Conservation (phyloP, 2,888 invertebrate species). For the Lasioglossum marginatum region DNA sequence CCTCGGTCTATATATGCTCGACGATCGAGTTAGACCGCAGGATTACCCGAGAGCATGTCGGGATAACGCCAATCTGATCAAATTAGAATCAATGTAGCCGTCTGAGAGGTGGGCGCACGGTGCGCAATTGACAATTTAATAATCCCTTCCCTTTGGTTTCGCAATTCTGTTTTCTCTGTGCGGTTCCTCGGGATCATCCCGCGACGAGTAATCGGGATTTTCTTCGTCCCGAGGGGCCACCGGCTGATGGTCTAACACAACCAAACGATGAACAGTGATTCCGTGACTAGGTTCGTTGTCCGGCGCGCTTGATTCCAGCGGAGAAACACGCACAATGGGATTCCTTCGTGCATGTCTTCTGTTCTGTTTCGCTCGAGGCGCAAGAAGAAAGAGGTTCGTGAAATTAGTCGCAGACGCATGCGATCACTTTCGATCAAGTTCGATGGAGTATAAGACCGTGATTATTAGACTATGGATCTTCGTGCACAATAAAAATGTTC, state of each 20-base stretch:
- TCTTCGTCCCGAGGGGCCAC: background rate
- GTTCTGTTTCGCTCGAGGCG: no score
- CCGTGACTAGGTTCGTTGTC: background rate
- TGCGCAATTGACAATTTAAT: background rate
- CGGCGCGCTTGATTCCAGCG: background rate
- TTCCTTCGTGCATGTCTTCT: background rate
- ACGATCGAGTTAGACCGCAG: background rate
- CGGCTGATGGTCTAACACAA: background rate
- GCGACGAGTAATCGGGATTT: background rate
- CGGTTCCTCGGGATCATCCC: background rate
- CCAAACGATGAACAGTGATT: background rate
- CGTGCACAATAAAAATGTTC: no score
- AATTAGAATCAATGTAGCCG: conserved; percentile 4
- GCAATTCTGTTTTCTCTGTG: background rate
- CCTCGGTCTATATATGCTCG: background rate
- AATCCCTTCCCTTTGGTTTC: background rate
- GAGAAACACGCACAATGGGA: no score
- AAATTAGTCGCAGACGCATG: no score
- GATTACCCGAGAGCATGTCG: background rate
- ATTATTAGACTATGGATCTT: no score
- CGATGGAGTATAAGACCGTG: no score
- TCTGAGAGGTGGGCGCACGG: background rate
- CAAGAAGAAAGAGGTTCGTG: no score
- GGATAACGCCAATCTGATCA: conserved; percentile 1
- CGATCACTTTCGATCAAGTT: no score